These are phyloP conservation scores for Eclectus roratus DNA, from an alignment of 2,113 vertebrate species.

Conservation along the genomic window DNA sequence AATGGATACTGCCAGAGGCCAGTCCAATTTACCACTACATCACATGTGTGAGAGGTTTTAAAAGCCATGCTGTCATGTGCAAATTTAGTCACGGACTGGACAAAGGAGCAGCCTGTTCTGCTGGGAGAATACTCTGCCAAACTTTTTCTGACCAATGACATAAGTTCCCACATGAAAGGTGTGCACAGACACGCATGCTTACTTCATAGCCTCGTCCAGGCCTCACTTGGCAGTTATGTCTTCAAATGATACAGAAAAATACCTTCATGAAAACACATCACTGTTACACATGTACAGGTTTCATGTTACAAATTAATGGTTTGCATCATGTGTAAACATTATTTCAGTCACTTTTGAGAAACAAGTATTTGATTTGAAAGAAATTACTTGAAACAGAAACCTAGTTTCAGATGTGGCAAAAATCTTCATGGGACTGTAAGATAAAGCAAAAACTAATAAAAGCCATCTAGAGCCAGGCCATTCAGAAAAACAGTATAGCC, in stretches of 20 bases:
- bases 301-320: neutral
- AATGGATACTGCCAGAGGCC: neutral
- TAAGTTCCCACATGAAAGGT: neutral
- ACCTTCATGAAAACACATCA: neutral
- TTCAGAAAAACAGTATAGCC: neutral
- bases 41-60: neutral
- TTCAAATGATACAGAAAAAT: neutral
- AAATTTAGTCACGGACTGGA: neutral
- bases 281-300: neutral
- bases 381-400: neutral
- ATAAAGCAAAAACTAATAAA: neutral
- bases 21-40: neutral
- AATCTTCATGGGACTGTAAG: neutral
- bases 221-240: neutral
- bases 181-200: neutral
- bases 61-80: neutral
- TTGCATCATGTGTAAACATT: neutral
- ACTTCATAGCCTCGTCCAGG: neutral
- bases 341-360: neutral
- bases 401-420: neutral
- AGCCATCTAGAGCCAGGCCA: neutral
- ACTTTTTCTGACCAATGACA: neutral
- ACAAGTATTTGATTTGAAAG: neutral
- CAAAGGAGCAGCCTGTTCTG: neutral
- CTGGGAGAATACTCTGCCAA: neutral